Evolutionary conservation across 1,140 invertebrate species (phyloP), one percentile per base, ranked within the genome.

Genomic region (Drosophila equinoxialis): DNA sequence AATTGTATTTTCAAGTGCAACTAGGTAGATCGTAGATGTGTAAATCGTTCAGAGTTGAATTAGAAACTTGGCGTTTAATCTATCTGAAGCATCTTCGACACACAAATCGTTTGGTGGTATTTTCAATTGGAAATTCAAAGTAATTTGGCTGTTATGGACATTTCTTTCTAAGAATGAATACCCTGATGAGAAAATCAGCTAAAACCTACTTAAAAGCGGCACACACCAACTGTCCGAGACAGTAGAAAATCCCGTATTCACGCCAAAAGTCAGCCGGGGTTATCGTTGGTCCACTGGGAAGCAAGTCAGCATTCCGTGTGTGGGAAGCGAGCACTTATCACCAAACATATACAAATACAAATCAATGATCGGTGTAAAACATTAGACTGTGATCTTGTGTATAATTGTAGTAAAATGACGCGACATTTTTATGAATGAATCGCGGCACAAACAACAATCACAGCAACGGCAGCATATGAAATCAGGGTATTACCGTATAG

Each of bases 401-500:
- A 74, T 77, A 68, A 37, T 69, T 77, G 69, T 87, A 83, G 84
- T 89, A 89, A 77, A 73, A 68, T 87, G 84, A 87, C 77, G 59
- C 39, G 67, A 71, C 76, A 71, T 68, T 77, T 87, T 87, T 74
- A 89, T 87, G 84, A 87, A 87, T 87, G 83, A 83, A 87, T 54
- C 63, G 55, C 62, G 66, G 42, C 37, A 30, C 30, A 30, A 59
- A 68, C 35, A 58, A 57, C 26, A 65, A 57, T 26, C 62, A 59
- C 51, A 57, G 20, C 13, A 30, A 67, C 30, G 6, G 54, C 20
- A 39, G 11, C 7, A 64, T 48, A 11, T 10, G 3, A 7, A 33
- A 42, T 62, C 17, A 51, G 42, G 8, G 41, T 13, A 45, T 7
- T 14, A 45, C 39, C 1, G 14, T 20, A 6, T 7, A 23, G 45